Evolutionary conservation across 2,797 vertebrate species (phyloP).

Genomic region (Anguilla anguilla): DNA sequence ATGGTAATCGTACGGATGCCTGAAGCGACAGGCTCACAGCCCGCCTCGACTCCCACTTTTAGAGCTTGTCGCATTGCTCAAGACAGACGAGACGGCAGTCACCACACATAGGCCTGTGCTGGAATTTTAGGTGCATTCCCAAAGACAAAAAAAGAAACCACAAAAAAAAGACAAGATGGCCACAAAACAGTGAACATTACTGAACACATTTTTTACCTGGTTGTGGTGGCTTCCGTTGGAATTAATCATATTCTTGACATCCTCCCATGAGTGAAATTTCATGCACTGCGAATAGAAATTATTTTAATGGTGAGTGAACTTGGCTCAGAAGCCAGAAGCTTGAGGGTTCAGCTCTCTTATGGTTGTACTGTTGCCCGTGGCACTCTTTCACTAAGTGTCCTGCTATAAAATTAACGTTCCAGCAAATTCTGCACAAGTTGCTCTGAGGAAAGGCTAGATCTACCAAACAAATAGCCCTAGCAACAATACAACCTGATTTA

Average conservation of each 20-base stretch:
- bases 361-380: not conserved
- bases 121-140: not conserved
- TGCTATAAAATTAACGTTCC: not conserved
- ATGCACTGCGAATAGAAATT: constrained; percentile 61
- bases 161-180: not conserved
- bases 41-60: not conserved
- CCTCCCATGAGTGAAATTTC: constrained; percentile 56
- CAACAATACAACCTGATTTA: not conserved
- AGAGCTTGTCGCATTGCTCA: not conserved
- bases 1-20: not conserved
- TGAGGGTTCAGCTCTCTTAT: not conserved
- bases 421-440: not conserved
- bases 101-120: not conserved
- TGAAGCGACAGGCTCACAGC: not conserved
- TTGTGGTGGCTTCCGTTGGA: not conserved
- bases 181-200: not conserved
- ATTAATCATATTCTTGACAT: constrained; percentile 31
- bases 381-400: not conserved
- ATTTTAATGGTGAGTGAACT: not conserved
- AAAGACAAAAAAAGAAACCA: not conserved
- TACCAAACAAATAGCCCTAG: not conserved
- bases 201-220: not conserved
- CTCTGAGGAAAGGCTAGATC: not conserved
- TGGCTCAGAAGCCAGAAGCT: not conserved
- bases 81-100: not conserved